Percentiles rank a stretch among this genome's conserved stretches.
Conservation (phyloP, 1,140 invertebrate genomes). For the Bombyx mandarina region DNA sequence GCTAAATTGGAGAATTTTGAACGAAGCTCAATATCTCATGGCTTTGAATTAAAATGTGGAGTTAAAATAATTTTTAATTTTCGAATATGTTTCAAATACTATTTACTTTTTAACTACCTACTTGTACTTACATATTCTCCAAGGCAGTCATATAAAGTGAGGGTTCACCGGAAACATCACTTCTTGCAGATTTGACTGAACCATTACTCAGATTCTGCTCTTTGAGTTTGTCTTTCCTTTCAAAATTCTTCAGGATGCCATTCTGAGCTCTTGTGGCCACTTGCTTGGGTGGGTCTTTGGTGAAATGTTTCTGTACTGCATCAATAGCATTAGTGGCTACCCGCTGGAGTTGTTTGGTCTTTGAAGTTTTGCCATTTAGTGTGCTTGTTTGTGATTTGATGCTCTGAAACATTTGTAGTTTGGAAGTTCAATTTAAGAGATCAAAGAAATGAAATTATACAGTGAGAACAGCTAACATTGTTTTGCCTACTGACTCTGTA, state of each 20-base stretch:
- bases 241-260: slow-evolving; percentile 69
- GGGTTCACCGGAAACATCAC: slow-evolving; percentile 75
- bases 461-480: no score
- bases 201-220: slow-evolving; percentile 45
- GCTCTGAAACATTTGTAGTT: slow-evolving; percentile 32
- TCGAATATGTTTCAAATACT: no score
- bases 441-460: no score
- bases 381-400: slow-evolving; percentile 42
- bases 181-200: slow-evolving; percentile 58
- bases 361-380: slow-evolving; percentile 49
- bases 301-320: slow-evolving; percentile 64
- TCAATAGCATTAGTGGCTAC: slow-evolving; percentile 54
- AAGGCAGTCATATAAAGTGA: slow-evolving; percentile 82
- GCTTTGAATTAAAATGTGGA: no score
- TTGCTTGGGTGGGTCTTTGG: slow-evolving; percentile 58
- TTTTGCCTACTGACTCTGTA: no score
- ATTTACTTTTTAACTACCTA: not conserved
- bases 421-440: no score
- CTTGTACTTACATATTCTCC: slow-evolving; percentile 75
- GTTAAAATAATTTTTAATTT: no score
- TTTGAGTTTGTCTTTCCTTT: slow-evolving; percentile 52
- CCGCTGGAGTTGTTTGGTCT: slow-evolving; percentile 48
- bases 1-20: no score
- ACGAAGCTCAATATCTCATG: no score
- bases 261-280: slow-evolving; percentile 50